Evolutionary conservation across 2,797 vertebrate species (phyloP).

Genomic region (Dromococcyx pavoninus): DNA sequence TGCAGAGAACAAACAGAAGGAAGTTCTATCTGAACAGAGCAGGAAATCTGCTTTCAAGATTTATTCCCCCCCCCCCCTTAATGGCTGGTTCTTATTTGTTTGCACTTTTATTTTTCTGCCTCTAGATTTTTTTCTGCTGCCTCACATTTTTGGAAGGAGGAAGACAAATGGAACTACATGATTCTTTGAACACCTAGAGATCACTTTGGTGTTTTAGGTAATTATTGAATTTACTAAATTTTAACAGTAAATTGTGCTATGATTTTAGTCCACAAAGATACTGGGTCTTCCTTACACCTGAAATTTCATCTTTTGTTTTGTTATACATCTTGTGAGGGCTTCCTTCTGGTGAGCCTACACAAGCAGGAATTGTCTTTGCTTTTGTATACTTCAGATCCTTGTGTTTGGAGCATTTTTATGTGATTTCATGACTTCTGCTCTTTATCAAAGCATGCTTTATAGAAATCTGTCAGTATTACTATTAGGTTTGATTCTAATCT

Average conservation of each 20-base stretch:
- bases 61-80: neutral
- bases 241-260: neutral
- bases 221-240: neutral
- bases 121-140: constrained; percentile 38
- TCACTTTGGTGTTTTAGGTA: neutral
- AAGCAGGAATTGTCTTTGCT: neutral
- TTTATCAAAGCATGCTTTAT: neutral
- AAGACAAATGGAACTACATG: constrained; percentile 5
- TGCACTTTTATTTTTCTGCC: neutral
- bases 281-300: neutral
- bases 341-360: neutral
- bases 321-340: neutral
- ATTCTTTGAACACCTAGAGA: constrained; percentile 16
- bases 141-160: neutral
- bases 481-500: neutral
- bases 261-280: neutral
- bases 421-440: neutral
- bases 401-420: neutral
- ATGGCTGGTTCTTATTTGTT: neutral
- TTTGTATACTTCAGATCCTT: neutral
- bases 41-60: neutral
- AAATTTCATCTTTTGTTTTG: neutral
- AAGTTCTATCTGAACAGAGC: neutral
- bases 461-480: neutral
- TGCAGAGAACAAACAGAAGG: neutral